Evolutionary conservation across 2,113 vertebrate species (phyloP), one percentile per base, ranked within the genome.

Genomic region (Hymenochirus boettgeri): DNA sequence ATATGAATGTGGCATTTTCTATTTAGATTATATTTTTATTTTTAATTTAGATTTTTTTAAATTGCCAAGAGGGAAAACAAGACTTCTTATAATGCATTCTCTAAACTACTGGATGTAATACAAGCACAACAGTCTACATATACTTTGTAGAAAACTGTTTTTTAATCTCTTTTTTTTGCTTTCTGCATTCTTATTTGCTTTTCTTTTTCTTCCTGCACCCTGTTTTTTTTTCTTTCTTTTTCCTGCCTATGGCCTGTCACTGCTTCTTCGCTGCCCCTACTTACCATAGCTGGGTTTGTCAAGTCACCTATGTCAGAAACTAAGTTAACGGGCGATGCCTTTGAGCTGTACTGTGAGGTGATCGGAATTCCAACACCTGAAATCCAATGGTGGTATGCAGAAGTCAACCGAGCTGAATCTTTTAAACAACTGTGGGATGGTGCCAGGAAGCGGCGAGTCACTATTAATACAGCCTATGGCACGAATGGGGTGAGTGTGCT

Each of bases 271-370:
- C 86, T 79, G 82, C 85, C 86, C 85, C 87, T 85, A 87, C 80
- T 54, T 60, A 89, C 88, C 92, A 89, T 91, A 99, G 96, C 95
- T 88, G 96, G 96, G 89, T 98, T 99, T 91, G 92, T 96, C 89
- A 99, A 97, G 91, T 98, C 96, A 80, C 96, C 96, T 79, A 93
- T 98, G 93, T 99, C 96, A 86, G 96, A 99, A 87, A 97, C 92
- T 84, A 99, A 97, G 80, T 93, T 98, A 79, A 97, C 96, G 75
- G 96, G 96, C 87, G 96, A 99, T 91, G 92, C 94, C 88, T 97
- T 98, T 90, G 96, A 99, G 92, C 93, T 99, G 89, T 97, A 98
- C 94, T 99, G 96, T 90, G 94, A 98, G 73, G 96, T 98, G 89
- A 89, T 96, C 52, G 96, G 96, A 79, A 92, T 83, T 80, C 96